Conservation (phyloP, 2,797 vertebrate species). For the Valencia hispanica region DNA sequence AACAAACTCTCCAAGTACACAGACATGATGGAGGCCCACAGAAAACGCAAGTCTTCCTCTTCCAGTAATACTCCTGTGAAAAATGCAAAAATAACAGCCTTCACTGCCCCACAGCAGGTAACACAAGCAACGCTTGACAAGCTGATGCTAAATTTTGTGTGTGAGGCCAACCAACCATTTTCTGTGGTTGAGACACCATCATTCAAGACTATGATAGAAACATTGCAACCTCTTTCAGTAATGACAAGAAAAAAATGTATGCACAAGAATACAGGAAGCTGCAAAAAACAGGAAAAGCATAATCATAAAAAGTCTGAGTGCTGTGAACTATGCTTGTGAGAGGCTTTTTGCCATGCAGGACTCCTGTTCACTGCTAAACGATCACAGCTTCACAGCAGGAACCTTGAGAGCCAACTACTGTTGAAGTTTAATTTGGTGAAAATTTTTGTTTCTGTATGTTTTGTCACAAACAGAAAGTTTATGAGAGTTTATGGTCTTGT, state of each 20-base stretch:
- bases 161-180: background rate
- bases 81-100: background rate
- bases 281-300: background rate
- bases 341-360: background rate
- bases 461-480: too few relatives aligned
- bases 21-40: background rate
- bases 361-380: background rate
- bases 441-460: too few relatives aligned
- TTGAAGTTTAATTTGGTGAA: too few relatives aligned
- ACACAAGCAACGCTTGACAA: background rate
- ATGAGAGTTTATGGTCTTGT: too few relatives aligned
- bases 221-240: background rate
- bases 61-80: background rate
- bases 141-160: background rate
- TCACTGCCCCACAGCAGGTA: background rate
- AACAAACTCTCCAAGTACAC: background rate
- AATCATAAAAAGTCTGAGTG: background rate
- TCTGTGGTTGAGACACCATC: background rate
- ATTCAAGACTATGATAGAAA: background rate
- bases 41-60: background rate
- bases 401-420: too few relatives aligned
- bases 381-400: too few relatives aligned
- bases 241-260: slow-evolving; percentile 1
- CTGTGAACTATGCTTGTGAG: background rate
- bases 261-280: background rate